Conservation (phyloP, 2,797 vertebrate species). For the Pristis pectinata region DNA sequence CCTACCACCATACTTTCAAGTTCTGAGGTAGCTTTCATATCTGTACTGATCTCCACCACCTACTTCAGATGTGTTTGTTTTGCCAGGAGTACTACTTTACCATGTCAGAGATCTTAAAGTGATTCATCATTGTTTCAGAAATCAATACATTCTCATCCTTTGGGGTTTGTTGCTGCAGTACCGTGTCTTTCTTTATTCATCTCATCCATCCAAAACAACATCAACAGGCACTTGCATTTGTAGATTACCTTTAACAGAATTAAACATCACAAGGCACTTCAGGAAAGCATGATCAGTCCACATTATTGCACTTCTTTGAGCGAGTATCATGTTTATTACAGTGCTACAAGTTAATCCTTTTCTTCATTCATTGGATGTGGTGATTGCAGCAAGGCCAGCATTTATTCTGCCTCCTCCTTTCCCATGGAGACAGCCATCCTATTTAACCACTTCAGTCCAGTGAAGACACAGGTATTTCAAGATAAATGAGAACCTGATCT, state of each 20-base stretch:
- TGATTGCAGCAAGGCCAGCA: too few relatives aligned
- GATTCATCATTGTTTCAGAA: not conserved
- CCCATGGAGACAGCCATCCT: too few relatives aligned
- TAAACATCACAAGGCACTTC: not conserved
- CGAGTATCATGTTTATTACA: not conserved
- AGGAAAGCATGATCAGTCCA: not conserved
- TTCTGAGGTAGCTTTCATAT: not conserved
- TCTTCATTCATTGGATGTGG: too few relatives aligned
- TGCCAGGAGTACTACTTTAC: not conserved
- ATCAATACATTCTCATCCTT: not conserved
- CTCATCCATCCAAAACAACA: not conserved
- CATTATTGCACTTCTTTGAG: not conserved
- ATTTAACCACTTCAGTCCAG: too few relatives aligned
- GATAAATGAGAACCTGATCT: not conserved
- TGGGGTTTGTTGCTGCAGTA: not conserved
- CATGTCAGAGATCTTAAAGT: not conserved
- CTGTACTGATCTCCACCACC: not conserved
- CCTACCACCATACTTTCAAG: not conserved
- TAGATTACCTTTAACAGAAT: not conserved
- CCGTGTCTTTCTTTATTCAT: not conserved
- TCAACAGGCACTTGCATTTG: not conserved
- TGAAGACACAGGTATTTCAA: not conserved
- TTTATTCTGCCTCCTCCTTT: too few relatives aligned
- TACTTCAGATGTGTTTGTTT: not conserved
- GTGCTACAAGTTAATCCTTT: not conserved